These are phyloP conservation scores for Typhlichthys eigenmanni DNA, from an alignment of 2,797 vertebrate species.

Conservation along the genomic window DNA sequence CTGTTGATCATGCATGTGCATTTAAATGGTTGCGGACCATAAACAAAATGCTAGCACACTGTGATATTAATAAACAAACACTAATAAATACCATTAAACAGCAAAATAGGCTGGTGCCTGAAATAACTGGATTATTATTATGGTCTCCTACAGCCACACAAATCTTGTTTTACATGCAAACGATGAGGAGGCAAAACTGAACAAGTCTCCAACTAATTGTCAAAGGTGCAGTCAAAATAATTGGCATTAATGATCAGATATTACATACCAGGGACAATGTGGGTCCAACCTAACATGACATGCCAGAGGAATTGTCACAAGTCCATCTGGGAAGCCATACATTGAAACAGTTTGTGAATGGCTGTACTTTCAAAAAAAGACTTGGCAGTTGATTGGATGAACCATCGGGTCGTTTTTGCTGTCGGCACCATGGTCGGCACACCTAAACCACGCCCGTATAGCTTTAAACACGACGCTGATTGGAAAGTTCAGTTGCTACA, in stretches of 20 bases:
- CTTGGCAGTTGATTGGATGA: no score
- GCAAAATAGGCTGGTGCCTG: neutral
- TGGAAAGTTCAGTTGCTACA: no score
- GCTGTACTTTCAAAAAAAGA: no score
- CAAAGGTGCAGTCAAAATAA: neutral
- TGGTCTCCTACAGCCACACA: neutral
- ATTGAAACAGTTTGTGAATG: no score
- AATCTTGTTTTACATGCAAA: no score
- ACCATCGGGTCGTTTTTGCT: no score
- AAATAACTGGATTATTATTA: neutral
- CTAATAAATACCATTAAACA: neutral
- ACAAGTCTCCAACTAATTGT: conserved; percentile 5
- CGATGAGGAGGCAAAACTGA: neutral
- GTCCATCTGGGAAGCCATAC: no score
- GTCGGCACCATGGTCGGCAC: no score
- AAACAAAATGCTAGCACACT: neutral
- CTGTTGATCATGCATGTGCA: neutral
- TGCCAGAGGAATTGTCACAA: no score
- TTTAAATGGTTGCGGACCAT: conserved; percentile 6
- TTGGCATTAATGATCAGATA: neutral
- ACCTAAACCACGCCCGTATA: no score
- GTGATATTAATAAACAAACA: neutral
- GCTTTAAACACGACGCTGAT: no score
- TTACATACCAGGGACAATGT: neutral
- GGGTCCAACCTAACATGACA: conserved; percentile 1